These are phyloP conservation scores for Corythaixoides concolor DNA, from an alignment of 2,113 vertebrate genomes.

Conservation along the genomic window DNA sequence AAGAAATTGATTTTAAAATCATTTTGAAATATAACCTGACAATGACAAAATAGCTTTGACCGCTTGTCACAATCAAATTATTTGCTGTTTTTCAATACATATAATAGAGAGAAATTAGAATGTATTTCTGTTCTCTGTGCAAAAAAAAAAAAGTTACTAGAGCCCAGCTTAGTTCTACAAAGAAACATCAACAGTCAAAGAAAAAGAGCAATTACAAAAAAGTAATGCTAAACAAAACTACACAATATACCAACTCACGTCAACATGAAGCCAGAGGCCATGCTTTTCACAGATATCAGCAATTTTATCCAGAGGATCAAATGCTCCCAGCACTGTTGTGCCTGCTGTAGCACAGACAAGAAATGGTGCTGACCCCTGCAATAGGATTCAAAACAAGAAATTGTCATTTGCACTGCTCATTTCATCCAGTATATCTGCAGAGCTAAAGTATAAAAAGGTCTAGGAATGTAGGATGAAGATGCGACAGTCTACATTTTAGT, in stretches of 20 bases:
- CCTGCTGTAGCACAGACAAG: conserved; percentile 84
- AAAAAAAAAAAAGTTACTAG: not conserved
- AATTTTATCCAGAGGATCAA: conserved; percentile 83
- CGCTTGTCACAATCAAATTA: not conserved
- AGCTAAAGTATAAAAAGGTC: not conserved
- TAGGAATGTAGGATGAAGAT: not conserved
- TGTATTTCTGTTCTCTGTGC: not conserved
- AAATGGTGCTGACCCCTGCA: conserved; percentile 81
- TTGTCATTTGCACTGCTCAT: not conserved
- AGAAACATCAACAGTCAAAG: not conserved
- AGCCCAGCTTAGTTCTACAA: not conserved
- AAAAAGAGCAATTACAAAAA: not conserved
- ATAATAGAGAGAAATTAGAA: not conserved
- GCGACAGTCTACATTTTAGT: not conserved
- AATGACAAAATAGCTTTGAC: not conserved
- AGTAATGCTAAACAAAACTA: not conserved
- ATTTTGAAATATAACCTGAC: not conserved
- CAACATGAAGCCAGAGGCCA: conserved; percentile 83
- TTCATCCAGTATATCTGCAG: not conserved
- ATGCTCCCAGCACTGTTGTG: conserved; percentile 84
- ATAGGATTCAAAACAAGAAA: conserved; percentile 37
- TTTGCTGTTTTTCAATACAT: not conserved
- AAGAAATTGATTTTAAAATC: not conserved
- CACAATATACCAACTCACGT: conserved; percentile 73
- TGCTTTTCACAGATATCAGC: conserved; percentile 77